Base-by-base conservation (phyloP, 1,140 invertebrate genomes). In the Bombus consobrinus region DNA sequence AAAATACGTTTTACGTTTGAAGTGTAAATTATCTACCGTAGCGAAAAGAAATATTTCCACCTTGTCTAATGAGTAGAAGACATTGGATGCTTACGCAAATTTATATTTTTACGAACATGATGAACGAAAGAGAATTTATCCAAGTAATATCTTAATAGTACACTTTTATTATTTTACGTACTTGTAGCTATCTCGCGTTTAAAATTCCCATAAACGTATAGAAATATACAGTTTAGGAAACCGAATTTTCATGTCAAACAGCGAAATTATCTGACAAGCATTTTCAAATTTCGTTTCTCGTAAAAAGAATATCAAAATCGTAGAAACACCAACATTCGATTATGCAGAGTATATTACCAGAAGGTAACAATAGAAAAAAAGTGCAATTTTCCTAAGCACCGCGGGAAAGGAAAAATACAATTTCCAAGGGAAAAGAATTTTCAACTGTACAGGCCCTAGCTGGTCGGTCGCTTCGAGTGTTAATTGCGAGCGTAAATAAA, bases 401-500 rank as follows among this genome's bases (percentile, higher is more conserved):
- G 15, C 13, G 68, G 85, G 80, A 89, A 81, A 87, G 87, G 87
- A 89, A 77, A 71, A 87, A 86, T 53, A 74, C 22, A 34, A 22
- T 74, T 47, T 41, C 10, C 28, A 59, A 34, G 34, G 12, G 2
- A 25, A 74, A 41, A 37, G 4, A 77, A 39, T 59, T 77, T 62
- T 62, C 57, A 13, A 62, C 53, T 37, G 34, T 2, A n/a, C 15
- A 39, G 25, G 1, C 13, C 28, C 3, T 10, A 25, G 25, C 53
- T 22, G 18, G 47, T 34, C 22, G 43, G 22, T 25, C 73, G n/a
- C 22, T 39, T 59, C 47, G 39, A 84, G 83, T 84, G 83, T 84
- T 84, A 84, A 84, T 84, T 84, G 76, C 25, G 47, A 84, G 76
- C 47, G 83, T 80, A 84, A 84, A 84, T 84, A 84, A 84, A 84